Percentiles rank a stretch among this genome's conserved stretches.
Conservation (phyloP, 2,888 invertebrate species). For the Sarcophaga variegata region DNA sequence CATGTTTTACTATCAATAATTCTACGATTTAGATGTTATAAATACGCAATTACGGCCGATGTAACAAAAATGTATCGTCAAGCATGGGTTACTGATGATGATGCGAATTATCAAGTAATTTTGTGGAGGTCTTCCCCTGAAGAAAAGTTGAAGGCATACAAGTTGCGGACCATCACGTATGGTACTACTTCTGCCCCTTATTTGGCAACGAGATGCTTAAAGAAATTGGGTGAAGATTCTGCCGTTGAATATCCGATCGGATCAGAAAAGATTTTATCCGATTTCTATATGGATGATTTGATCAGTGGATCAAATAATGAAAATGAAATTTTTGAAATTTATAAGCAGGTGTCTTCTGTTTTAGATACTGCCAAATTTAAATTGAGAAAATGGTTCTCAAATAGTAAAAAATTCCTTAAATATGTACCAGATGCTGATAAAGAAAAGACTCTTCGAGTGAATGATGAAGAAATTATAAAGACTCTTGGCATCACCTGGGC, state of each 20-base stretch:
- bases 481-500: conserved; percentile 57
- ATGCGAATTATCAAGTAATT: conserved; percentile 61
- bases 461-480: conserved; percentile 58
- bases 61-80: conserved; percentile 70
- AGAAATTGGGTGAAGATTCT: too few species aligned
- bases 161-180: too few species aligned
- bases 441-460: conserved; percentile 42
- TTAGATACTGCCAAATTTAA: too few species aligned
- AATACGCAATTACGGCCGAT: conserved; percentile 55
- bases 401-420: conserved; percentile 41
- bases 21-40: conserved; percentile 54
- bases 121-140: too few species aligned
- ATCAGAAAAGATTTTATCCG: conserved; percentile 37
- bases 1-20: conserved; percentile 59
- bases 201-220: too few species aligned
- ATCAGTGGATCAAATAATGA: conserved; percentile 64
- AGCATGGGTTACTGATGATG: conserved; percentile 55
- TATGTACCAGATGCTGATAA: conserved; percentile 28
- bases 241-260: too few species aligned
- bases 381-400: too few species aligned
- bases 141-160: too few species aligned
- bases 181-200: too few species aligned
- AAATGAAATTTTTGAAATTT: conserved; percentile 54
- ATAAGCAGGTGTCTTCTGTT: conserved; percentile 54
- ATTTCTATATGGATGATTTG: conserved; percentile 70